Evolutionary conservation across 2,888 invertebrate species (phyloP).

Genomic region (Eupelmus urozonus): DNA sequence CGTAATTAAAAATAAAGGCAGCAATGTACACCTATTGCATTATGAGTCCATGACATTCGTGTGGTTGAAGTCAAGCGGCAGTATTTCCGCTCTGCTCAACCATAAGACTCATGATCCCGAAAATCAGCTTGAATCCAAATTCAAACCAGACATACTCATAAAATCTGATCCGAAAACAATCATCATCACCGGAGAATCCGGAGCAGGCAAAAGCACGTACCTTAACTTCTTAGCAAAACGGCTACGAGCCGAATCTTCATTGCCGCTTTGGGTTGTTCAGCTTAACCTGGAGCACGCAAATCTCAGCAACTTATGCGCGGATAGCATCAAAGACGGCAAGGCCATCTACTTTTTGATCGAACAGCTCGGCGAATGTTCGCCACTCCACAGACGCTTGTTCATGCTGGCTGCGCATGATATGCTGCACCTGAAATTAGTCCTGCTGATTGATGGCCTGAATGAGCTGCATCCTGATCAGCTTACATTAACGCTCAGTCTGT

Average conservation of each 20-base stretch:
- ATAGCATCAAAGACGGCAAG: not conserved
- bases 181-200: not conserved
- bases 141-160: too few relatives aligned
- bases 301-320: not conserved
- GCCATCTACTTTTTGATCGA: not conserved
- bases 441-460: constrained; percentile 1
- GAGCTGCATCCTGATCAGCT: not conserved
- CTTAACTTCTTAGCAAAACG: not conserved
- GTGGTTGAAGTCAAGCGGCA: too few relatives aligned
- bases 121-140: too few relatives aligned
- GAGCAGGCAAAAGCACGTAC: constrained; percentile 12
- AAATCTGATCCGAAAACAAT: too few relatives aligned
- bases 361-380: too few relatives aligned
- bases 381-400: not conserved
- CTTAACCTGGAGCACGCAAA: not conserved
- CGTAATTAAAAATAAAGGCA: too few relatives aligned
- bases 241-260: not conserved
- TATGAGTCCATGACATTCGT: too few relatives aligned
- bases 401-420: not conserved
- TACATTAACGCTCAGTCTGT: not conserved
- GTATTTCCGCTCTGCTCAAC: too few relatives aligned
- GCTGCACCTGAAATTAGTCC: not conserved
- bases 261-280: not conserved
- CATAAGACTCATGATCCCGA: too few relatives aligned
- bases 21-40: too few relatives aligned